phyloP scores from a whole-genome alignment of 2,113 vertebrate genomes.

The Pogona vitticeps region DNA sequence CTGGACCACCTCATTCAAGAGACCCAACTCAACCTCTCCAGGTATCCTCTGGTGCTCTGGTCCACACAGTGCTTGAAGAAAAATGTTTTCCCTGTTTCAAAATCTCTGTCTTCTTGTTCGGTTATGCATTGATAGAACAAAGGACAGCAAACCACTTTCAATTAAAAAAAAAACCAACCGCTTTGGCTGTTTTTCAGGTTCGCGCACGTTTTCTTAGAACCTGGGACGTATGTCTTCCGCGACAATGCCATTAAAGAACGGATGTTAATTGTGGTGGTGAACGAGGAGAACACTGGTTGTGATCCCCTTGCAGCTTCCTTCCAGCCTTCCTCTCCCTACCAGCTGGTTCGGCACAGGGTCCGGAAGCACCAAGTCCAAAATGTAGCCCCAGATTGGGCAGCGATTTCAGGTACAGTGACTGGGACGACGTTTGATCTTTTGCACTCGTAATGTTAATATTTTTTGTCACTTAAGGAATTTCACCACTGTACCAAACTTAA shows the following conservation, averaged over 20 bases:
- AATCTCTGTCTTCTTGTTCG: not conserved
- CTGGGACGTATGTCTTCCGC: constrained; percentile 86
- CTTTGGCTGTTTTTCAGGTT: constrained; percentile 76
- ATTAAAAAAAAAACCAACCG: not conserved
- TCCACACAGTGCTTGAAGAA: not conserved
- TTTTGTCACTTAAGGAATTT: not conserved
- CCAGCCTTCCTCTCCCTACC: constrained; percentile 87
- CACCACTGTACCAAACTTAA: not conserved
- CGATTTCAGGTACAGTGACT: constrained; percentile 78
- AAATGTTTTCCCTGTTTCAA: not conserved
- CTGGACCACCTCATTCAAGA: constrained; percentile 85
- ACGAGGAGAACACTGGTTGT: constrained; percentile 76
- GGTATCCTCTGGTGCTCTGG: constrained; percentile 67
- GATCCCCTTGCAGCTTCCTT: constrained; percentile 68
- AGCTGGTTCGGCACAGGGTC: constrained; percentile 82
- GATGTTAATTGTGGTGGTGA: constrained; percentile 85
- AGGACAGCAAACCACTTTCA: not conserved
- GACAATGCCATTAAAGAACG: constrained; percentile 80
- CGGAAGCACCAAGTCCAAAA: constrained; percentile 76
- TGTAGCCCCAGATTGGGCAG: constrained; percentile 86
- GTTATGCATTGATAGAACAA: not conserved
- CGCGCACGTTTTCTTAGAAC: constrained; percentile 87
- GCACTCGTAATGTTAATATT: not conserved
- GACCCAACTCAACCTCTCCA: constrained; percentile 84
- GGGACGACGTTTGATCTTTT: no score